Evolutionary conservation across 1,140 invertebrate species (phyloP).

Genomic region (Theocolax elegans): DNA sequence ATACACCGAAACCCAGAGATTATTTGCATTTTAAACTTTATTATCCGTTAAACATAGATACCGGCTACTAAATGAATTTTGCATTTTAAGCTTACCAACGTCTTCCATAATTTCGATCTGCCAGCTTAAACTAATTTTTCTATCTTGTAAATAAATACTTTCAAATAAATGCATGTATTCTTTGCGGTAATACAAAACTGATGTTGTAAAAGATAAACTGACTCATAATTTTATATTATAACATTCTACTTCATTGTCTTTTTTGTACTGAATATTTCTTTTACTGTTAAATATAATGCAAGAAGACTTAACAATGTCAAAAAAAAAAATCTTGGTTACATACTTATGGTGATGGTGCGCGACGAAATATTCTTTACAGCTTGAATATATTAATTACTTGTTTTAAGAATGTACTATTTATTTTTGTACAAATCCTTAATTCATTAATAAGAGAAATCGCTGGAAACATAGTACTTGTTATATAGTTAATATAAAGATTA

Average conservation of each 20-base stretch:
- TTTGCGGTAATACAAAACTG: conserved; percentile 2
- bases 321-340: conserved; percentile 25
- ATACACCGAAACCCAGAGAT: conserved; percentile 16
- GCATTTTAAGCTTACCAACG: conserved; percentile 23
- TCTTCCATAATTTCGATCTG: conserved; percentile 34
- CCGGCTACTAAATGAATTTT: background rate
- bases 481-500: background rate
- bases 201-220: conserved; percentile 22
- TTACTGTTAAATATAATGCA: conserved; percentile 35
- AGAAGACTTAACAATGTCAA: conserved; percentile 23
- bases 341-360: conserved; percentile 57
- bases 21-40: conserved; percentile 23
- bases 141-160: conserved; percentile 29
- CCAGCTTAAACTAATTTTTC: conserved; percentile 12
- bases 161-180: conserved; percentile 33
- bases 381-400: conserved; percentile 56
- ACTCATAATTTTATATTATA: background rate
- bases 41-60: conserved; percentile 7
- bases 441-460: conserved; percentile 38
- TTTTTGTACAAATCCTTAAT: conserved; percentile 62
- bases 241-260: conserved; percentile 18
- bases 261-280: conserved; percentile 26
- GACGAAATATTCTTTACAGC: conserved; percentile 53
- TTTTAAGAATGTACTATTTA: conserved; percentile 62
- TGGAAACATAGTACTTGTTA: conserved; percentile 23